phyloP scores from a whole-genome alignment of 2,888 invertebrate genomes.

The Pandemis heparana region DNA sequence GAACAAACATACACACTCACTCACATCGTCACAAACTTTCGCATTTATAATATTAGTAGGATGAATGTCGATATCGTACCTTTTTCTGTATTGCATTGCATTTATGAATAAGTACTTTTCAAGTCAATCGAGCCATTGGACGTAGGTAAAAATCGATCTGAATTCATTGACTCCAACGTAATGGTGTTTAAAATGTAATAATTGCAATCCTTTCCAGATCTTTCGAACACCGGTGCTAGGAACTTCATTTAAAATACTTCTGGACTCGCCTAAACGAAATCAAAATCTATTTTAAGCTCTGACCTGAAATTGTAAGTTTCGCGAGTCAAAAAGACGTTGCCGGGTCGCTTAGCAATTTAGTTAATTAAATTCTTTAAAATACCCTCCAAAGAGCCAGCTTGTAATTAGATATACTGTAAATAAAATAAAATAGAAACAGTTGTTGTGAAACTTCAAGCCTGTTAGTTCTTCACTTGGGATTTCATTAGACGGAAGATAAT shows the following conservation, averaged over 20 bases:
- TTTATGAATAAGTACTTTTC: no score
- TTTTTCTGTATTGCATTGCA: no score
- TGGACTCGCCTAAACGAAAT: slow-evolving; percentile 5
- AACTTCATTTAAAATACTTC: slow-evolving; percentile 1
- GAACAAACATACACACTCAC: no score
- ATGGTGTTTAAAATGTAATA: neutral
- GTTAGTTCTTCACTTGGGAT: slow-evolving; percentile 11
- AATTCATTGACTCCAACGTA: no score
- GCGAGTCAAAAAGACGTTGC: slow-evolving; percentile 37
- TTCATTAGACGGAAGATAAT: slow-evolving; percentile 14
- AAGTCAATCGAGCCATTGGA: no score
- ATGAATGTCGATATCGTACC: no score
- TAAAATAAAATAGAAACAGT: slow-evolving; percentile 47
- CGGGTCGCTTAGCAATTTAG: slow-evolving; percentile 49
- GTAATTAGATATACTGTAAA: slow-evolving; percentile 57
- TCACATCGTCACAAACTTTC: no score
- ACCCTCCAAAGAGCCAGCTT: slow-evolving; percentile 45
- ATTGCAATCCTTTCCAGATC: neutral
- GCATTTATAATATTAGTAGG: no score
- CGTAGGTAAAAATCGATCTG: no score
- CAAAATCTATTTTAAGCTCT: slow-evolving; percentile 27
- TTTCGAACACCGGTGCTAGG: neutral
- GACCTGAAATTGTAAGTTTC: slow-evolving; percentile 17
- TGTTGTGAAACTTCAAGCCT: slow-evolving; percentile 32
- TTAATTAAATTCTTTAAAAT: slow-evolving; percentile 58